Evolutionary conservation across 2,797 vertebrate genomes (phyloP), one percentile per base, ranked within the genome.

Genomic region (Luscinia megarhynchos): DNA sequence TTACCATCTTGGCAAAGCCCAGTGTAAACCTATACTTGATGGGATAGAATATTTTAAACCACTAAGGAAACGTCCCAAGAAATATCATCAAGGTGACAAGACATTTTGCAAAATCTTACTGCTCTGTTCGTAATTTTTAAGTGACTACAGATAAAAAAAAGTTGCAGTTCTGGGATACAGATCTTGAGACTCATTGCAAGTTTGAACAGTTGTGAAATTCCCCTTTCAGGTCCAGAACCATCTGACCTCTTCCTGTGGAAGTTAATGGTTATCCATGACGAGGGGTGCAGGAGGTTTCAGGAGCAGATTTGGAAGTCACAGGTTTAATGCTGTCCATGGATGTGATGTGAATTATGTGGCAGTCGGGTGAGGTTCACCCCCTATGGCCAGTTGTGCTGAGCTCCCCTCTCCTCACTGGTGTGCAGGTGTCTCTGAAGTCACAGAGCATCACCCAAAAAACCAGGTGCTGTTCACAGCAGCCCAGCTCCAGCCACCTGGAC

Each of bases 141-240:
- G 19, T 11, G 7, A 38, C 27, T 73, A 59, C 50, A 84, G 36
- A 20, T 5, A 36, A 78, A 64, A 81, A 64, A 73, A 34, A 1
- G 3, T 62, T 55, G 27, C 54, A 54, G 26, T 32, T 85, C 27
- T 77, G 69, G 12, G 75, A 76, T 24, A 43, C 23, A 43, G 21
- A 21, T 72, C 19, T 53, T 32, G 9, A 87, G 26, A 79, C 15
- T 55, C 38, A 23, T 26, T 87, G 17, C 2, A 15, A 95, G 43
- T 12, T 78, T 58, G 66, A 83, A 41, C 7, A 30, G 51, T 72
- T 84, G 36, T 46, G n/a, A 88, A 93, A 88, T 69, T 91, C 40
- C 26, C 32, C 41, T 90, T 90, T 69, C 43, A 63, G n/a, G 45
- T 81, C 43, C 55, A 84, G 69, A 80, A 54, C 8, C 13, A 18